Percentiles rank a stretch among this genome's conserved stretches.
Evolutionary conservation across 2,888 invertebrate species (phyloP).

Genomic region (Alentia gelatinosa): DNA sequence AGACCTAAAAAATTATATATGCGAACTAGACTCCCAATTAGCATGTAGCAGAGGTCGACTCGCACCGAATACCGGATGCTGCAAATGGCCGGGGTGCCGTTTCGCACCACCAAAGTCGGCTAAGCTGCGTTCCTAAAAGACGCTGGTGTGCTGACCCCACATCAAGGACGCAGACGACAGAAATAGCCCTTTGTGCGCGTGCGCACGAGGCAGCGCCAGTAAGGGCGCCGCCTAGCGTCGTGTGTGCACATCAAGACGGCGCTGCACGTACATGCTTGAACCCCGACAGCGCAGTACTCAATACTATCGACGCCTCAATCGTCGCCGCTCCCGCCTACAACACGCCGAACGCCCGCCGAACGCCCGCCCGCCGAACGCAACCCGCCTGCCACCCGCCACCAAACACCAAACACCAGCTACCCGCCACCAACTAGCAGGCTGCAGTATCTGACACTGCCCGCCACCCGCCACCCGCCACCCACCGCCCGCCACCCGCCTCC

Average conservation of each 20-base stretch:
- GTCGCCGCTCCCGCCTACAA: no score
- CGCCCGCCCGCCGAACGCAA: background rate
- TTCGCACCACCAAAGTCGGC: background rate
- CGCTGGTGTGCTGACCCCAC: background rate
- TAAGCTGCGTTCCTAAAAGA: background rate
- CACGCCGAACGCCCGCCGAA: no score
- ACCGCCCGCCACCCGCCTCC: no score
- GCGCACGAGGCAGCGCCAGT: background rate
- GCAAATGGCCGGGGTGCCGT: background rate
- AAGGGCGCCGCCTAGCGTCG: background rate
- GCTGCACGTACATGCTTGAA: background rate
- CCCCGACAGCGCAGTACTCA: background rate
- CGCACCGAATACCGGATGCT: no score
- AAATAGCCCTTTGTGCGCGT: background rate
- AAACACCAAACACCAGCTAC: background rate
- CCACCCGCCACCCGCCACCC: no score
- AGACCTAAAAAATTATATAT: no score
- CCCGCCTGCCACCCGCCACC: background rate
- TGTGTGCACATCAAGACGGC: background rate
- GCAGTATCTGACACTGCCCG: no score
- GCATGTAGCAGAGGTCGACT: no score
- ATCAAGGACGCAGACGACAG: background rate
- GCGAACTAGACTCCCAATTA: no score
- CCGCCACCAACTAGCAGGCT: no score
- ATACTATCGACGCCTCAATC: slow-evolving; percentile 8